Evolutionary conservation across 2,888 invertebrate species (phyloP).

Genomic region (Neoitamus cyanurus): DNA sequence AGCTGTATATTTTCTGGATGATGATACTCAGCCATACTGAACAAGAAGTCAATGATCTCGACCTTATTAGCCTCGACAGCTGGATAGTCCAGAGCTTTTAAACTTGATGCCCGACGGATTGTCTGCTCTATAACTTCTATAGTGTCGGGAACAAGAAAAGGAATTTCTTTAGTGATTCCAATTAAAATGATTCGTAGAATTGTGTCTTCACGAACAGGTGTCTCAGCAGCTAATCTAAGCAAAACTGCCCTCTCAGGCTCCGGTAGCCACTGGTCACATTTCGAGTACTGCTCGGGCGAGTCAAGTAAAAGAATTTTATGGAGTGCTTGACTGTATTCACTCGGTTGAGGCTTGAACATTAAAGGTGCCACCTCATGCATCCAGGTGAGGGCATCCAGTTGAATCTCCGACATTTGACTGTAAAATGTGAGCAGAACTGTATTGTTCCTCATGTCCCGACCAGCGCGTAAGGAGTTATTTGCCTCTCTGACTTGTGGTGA

Average conservation of each 20-base stretch:
- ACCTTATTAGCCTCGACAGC: slow-evolving; percentile 81
- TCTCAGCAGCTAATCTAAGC: slow-evolving; percentile 85
- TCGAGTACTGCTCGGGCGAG: slow-evolving; percentile 82
- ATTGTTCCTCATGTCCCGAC: slow-evolving; percentile 66
- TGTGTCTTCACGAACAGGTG: slow-evolving; percentile 88
- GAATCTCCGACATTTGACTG: slow-evolving; percentile 73
- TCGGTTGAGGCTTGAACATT: slow-evolving; percentile 76
- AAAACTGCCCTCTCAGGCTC: slow-evolving; percentile 86
- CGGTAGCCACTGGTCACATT: slow-evolving; percentile 89
- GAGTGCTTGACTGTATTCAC: slow-evolving; percentile 80
- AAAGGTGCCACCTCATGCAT: slow-evolving; percentile 83
- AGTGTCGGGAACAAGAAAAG: slow-evolving; percentile 83
- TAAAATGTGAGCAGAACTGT: slow-evolving; percentile 62
- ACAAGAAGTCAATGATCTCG: slow-evolving; percentile 89
- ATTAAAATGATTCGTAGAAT: slow-evolving; percentile 84
- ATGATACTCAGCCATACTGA: slow-evolving; percentile 90
- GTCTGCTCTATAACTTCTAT: slow-evolving; percentile 88
- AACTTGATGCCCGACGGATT: slow-evolving; percentile 83
- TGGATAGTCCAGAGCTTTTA: slow-evolving; percentile 77
- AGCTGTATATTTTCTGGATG: slow-evolving; percentile 92
- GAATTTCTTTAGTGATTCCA: slow-evolving; percentile 79
- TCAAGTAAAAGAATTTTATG: slow-evolving; percentile 85
- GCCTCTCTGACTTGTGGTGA: slow-evolving; percentile 80
- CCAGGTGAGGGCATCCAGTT: slow-evolving; percentile 90
- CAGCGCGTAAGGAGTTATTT: slow-evolving; percentile 68